Conservation (phyloP, 2,113 vertebrate species). For the Oncorhynchus tshawytscha region DNA sequence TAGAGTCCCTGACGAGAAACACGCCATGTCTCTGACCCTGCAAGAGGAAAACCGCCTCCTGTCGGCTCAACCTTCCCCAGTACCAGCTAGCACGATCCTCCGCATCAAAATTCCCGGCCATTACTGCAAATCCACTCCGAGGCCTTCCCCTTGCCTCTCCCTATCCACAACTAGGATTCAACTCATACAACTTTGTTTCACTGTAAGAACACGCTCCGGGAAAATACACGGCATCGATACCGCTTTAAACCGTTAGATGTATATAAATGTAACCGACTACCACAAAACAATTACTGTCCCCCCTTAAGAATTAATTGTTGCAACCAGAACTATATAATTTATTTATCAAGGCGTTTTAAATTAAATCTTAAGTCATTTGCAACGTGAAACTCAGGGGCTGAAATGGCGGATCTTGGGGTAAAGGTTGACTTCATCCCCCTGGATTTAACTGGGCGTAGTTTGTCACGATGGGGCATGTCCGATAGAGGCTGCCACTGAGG, state of each 20-base stretch:
- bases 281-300: not conserved
- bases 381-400: constrained; percentile 62
- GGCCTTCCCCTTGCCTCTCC: constrained; percentile 72
- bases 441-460: constrained; percentile 73
- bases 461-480: not conserved
- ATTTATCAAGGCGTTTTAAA: not conserved
- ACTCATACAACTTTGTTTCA: constrained; percentile 74
- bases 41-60: constrained; percentile 86
- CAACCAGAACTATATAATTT: not conserved
- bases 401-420: constrained; percentile 82
- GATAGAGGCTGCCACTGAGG: not conserved
- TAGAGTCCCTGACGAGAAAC: constrained; percentile 93
- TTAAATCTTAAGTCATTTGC: constrained; percentile 47
- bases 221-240: constrained; percentile 48
- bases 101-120: constrained; percentile 95
- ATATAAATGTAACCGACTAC: constrained; percentile 1
- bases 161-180: constrained; percentile 53
- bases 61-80: constrained; percentile 87
- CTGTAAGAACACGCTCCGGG: constrained; percentile 39
- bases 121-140: constrained; percentile 74
- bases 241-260: constrained; percentile 25
- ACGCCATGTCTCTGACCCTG: constrained; percentile 95
- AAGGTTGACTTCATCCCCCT: constrained; percentile 84
- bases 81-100: constrained; percentile 93
- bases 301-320: not conserved